Evolutionary conservation across 2,113 vertebrate species (phyloP).

Genomic region (Ceyx margarethae): DNA sequence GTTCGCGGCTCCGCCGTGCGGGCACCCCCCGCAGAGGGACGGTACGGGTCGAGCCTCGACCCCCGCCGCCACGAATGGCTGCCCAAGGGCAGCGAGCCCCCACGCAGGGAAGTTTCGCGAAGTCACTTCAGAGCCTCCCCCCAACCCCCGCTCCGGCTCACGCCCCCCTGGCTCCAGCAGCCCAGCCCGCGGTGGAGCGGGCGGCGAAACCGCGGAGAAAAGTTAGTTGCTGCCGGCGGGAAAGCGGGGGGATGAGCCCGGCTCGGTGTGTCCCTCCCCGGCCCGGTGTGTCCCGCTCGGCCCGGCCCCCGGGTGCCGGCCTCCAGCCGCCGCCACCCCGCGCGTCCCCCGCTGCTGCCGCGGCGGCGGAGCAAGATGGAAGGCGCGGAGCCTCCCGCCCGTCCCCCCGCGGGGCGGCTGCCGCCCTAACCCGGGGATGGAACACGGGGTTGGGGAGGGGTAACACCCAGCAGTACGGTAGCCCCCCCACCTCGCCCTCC

Average conservation of each 20-base stretch:
- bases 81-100: neutral
- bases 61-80: neutral
- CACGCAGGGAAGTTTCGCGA: neutral
- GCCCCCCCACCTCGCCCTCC: neutral
- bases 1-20: neutral
- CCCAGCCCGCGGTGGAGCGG: neutral
- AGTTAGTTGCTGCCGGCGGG: conserved; percentile 20
- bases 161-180: neutral
- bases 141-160: neutral
- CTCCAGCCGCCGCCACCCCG: neutral
- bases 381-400: neutral
- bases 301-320: neutral
- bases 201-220: neutral
- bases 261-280: neutral
- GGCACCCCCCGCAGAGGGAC: neutral
- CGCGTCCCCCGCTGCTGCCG: neutral
- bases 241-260: neutral
- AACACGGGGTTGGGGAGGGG: no score
- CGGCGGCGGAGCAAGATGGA: conserved; percentile 1
- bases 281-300: no score
- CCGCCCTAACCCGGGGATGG: neutral
- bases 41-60: neutral
- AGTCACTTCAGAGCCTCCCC: neutral
- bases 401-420: neutral
- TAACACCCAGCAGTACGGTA: neutral